phyloP scores from a whole-genome alignment of 2,888 invertebrate genomes.

The Neria commutata region DNA sequence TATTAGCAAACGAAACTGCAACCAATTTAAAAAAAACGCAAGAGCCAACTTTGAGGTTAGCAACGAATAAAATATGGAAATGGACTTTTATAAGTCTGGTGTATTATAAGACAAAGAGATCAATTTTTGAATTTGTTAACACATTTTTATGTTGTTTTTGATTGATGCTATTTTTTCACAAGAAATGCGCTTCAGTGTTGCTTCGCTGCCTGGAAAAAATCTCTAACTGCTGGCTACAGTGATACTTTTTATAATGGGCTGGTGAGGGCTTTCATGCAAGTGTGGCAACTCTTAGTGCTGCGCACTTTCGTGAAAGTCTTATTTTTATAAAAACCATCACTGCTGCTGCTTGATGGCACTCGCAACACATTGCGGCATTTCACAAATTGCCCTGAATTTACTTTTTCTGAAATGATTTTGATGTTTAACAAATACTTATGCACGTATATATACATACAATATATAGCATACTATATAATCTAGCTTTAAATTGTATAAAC shows the following conservation, averaged over 20 bases:
- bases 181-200: constrained; percentile 4
- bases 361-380: neutral
- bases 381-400: neutral
- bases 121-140: constrained; percentile 37
- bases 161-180: constrained; percentile 11
- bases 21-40: constrained; percentile 8
- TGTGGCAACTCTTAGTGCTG: constrained; percentile 4
- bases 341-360: too few species aligned
- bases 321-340: constrained; percentile 16
- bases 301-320: constrained; percentile 36
- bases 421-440: neutral
- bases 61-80: constrained; percentile 7
- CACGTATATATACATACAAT: too few species aligned
- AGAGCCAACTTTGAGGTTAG: constrained; percentile 14
- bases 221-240: too few species aligned
- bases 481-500: constrained; percentile 5
- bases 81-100: constrained; percentile 6
- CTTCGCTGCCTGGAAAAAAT: constrained; percentile 7
- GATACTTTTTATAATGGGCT: constrained; percentile 42
- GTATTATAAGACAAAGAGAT: constrained; percentile 37
- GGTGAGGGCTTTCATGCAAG: constrained; percentile 48
- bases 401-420: constrained; percentile 7
- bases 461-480: neutral
- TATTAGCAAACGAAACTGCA: neutral
- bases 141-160: constrained; percentile 29